Evolutionary conservation across 2,888 invertebrate genomes (phyloP), one percentile per base, ranked within the genome.

Genomic region (Rhamphomyia laevipes): DNA sequence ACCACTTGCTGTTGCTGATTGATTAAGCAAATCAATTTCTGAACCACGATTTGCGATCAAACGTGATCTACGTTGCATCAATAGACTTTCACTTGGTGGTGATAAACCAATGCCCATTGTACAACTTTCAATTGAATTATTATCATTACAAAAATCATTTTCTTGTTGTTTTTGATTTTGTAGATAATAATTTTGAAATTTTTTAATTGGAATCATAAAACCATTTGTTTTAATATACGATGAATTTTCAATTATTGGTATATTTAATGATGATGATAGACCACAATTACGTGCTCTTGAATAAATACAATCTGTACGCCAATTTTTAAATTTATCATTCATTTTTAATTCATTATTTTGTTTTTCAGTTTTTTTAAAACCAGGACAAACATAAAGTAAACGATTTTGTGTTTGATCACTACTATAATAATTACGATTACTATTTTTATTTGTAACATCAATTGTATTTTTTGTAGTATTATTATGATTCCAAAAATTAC

Each of bases 1-100:
- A 42, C 42, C 42, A 42, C 23, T 42, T 23, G 42, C 42, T 21
- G 27, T 42, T 42, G 42, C 42, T 42, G 42, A 42, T 23, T 21
- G 21, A 42, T 21, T 42, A 23, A 42, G 23, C 18, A 40, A 40
- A 40, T 40, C 40, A 42, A 42, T 42, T 27, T 42, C 42, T 10
- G 21, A 15, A 21, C 27, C 23, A 42, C 42, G 42, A 42, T 42
- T 42, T 23, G 27, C 23, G 12, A 40, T 40, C 13, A n/a, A n/a
- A 27, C 23, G 23, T 42, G 23, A 21, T 35, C 89, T 83, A 43
- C 92, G 81, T 63, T 87, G 86, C 74, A 90, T 78, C 59, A 93
- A 74, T 57, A 81, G 75, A 57, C 90, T 90, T 70, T 88, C 88
- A 60, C 84, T 82, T 42, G 92, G 91, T 46, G 90, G 90, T 53